Evolutionary conservation across 2,888 invertebrate species (phyloP).

Genomic region (Andricus curvator): DNA sequence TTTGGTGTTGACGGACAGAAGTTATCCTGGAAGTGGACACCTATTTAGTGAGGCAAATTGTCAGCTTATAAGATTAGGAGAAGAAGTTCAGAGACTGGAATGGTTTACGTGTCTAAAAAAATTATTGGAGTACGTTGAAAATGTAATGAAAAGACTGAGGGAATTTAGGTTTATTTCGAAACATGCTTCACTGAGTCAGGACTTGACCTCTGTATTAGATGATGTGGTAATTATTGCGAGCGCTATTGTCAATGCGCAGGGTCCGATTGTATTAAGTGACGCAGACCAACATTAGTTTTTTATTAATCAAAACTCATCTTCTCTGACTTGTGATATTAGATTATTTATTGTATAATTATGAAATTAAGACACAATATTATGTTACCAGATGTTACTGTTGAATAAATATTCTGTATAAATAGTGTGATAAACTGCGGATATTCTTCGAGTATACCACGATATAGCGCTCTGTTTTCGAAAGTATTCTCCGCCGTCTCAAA

Average conservation of each 20-base stretch:
- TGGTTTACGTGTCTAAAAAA: not conserved
- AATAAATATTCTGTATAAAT: too few species aligned
- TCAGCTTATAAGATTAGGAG: not conserved
- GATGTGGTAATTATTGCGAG: not conserved
- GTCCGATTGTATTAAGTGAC: not conserved
- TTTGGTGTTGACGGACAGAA: not conserved
- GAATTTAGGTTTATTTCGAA: not conserved
- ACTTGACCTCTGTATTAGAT: not conserved
- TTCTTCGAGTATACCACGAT: too few species aligned
- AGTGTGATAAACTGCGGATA: too few species aligned
- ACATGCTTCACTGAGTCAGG: not conserved
- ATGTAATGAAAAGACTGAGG: not conserved
- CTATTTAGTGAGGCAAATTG: not conserved
- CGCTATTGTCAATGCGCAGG: conserved; percentile 5
- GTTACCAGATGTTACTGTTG: too few species aligned
- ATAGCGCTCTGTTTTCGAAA: too few species aligned
- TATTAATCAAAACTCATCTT: too few species aligned
- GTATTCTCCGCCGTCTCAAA: too few species aligned
- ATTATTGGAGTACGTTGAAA: not conserved
- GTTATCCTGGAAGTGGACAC: not conserved
- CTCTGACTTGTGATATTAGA: too few species aligned
- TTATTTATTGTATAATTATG: too few species aligned
- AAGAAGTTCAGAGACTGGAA: not conserved
- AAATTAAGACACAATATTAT: too few species aligned
- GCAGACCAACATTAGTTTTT: too few species aligned